These are phyloP conservation scores for Hypsibius dujardini DNA, from an alignment of 1,140 invertebrate genomes.

Conservation along the genomic window DNA sequence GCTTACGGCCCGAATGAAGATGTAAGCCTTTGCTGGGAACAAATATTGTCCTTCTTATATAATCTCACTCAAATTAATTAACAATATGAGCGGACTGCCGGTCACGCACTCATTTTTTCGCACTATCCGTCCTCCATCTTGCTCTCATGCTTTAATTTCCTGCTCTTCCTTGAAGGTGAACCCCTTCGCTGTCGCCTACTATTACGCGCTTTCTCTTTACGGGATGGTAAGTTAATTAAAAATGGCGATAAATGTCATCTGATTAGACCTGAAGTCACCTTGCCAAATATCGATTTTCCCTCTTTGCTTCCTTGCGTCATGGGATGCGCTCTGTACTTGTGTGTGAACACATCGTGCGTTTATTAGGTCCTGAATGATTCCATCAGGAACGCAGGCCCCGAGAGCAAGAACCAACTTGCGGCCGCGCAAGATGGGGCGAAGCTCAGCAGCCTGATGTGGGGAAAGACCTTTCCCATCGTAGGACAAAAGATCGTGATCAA, in stretches of 20 bases:
- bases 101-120: background rate
- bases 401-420: too few relatives aligned
- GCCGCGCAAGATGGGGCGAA: background rate
- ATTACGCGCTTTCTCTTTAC: background rate
- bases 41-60: background rate
- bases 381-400: background rate
- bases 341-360: background rate
- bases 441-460: conserved; percentile 7
- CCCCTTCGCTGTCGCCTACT: conserved; percentile 12
- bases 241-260: conserved; percentile 1
- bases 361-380: too few relatives aligned
- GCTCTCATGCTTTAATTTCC: background rate
- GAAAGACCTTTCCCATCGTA: background rate
- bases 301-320: background rate
- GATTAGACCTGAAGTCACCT: background rate
- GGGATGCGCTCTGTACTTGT: background rate
- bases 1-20: background rate
- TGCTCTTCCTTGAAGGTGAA: background rate
- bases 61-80: background rate
- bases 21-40: background rate
- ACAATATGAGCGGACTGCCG: background rate
- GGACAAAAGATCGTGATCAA: conserved; percentile 1
- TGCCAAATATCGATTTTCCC: background rate
- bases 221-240: background rate
- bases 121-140: background rate